Evolutionary conservation across 2,113 vertebrate species (phyloP), one percentile per base, ranked within the genome.

Genomic region (Electrona antarctica): DNA sequence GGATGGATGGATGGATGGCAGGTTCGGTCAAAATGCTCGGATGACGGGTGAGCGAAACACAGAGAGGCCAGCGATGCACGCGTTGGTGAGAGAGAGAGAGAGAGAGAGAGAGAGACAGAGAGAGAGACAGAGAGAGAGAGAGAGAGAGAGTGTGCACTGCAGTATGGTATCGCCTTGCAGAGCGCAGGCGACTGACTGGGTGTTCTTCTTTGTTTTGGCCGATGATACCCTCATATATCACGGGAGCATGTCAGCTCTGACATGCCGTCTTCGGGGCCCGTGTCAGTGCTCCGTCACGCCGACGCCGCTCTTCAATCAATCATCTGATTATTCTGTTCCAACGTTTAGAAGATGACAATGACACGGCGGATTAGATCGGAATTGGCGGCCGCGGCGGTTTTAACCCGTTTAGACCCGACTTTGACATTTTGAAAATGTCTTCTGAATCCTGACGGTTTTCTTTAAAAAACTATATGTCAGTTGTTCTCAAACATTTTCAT

Each of bases 201-300:
- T 58, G 64, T 76, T 67, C 74, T 57, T 76, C 72, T 83, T 87
- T 85, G 71, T 87, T 90, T 79, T 73, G 63, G 79, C 68, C 49
- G 28, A 41, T 12, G 66, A 63, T 65, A 47, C 33, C 2, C 74
- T 80, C 77, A 64, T 86, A 76, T 51, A 89, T 91, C 86, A 89
- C 85, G 79, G 74, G 78, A 69, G 67, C 73, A 48, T 41, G 33
- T 82, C 71, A 69, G 58, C 63, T 56, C 67, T 84, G 85, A 87
- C 81, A 88, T 76, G 77, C 84, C 85, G 82, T 81, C 90, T 86
- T 87, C 89, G 90, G 90, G 70, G 88, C 87, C 85, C 64, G 7
- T 71, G 83, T 87, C 87, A 90, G 79, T 79, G 13, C 62, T 74
- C 86, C 87, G 89, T 91, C 90, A 88, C 80, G 80, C 69, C 66